These are phyloP conservation scores for Drosophila pseudoobscura DNA, from an alignment of 1,140 invertebrate species.

Conservation along the genomic window DNA sequence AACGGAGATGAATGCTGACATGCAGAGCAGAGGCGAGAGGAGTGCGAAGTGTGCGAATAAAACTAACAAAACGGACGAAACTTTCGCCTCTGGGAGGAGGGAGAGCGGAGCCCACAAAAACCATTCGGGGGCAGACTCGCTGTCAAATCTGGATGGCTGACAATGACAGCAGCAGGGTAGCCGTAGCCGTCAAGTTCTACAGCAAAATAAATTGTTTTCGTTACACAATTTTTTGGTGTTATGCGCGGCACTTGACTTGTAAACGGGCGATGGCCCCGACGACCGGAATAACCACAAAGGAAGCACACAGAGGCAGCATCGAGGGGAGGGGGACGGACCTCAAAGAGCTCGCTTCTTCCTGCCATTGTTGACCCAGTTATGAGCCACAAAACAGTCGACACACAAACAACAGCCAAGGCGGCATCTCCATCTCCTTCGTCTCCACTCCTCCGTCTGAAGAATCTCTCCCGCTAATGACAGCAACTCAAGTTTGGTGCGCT, in stretches of 20 bases:
- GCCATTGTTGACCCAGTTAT: constrained; percentile 77
- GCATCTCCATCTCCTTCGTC: constrained; percentile 8
- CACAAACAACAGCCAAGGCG: constrained; percentile 56
- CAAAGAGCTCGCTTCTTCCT: constrained; percentile 17
- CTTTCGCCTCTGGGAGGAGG: constrained; percentile 8
- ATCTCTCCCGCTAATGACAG: constrained; percentile 69
- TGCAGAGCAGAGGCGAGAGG: neutral
- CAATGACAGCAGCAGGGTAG: constrained; percentile 43
- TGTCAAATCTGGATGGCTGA: constrained; percentile 71
- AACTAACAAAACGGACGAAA: constrained; percentile 30
- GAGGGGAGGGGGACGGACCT: constrained; percentile 6
- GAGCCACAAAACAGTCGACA: constrained; percentile 66
- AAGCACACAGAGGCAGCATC: neutral
- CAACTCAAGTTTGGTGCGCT: constrained; percentile 41
- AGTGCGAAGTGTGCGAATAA: constrained; percentile 49
- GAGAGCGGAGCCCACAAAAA: constrained; percentile 21
- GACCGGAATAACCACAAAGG: constrained; percentile 41
- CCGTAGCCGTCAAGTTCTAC: constrained; percentile 47
- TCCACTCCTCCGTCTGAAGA: constrained; percentile 8
- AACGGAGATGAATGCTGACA: constrained; percentile 6
- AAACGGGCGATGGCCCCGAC: constrained; percentile 59
- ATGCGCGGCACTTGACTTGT: constrained; percentile 74
- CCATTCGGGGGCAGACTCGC: constrained; percentile 35
- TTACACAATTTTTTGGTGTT: constrained; percentile 76
- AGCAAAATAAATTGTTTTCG: constrained; percentile 78